Evolutionary conservation across 1,140 invertebrate species (phyloP).

Genomic region (Drosophila tani): DNA sequence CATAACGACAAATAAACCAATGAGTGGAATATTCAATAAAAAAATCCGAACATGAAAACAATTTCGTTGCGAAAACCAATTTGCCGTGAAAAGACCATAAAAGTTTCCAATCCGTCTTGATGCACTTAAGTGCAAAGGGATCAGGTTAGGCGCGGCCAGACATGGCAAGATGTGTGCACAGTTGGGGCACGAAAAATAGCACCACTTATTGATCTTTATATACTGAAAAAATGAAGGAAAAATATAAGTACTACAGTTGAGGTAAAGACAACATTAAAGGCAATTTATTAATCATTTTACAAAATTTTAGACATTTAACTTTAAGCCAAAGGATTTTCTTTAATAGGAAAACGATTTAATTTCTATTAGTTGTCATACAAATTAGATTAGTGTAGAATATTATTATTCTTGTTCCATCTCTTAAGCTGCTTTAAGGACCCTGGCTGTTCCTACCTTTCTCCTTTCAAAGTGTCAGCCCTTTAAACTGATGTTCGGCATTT

Average conservation of each 20-base stretch:
- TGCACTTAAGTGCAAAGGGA: conserved; percentile 18
- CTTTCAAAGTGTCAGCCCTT: conserved; percentile 6
- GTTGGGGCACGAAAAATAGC: not conserved
- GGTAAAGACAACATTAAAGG: not conserved
- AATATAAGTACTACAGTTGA: not conserved
- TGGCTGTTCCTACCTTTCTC: not conserved
- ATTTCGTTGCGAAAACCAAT: conserved; percentile 31
- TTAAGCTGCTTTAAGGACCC: not conserved
- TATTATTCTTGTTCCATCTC: not conserved
- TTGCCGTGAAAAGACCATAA: conserved; percentile 27
- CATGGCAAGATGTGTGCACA: conserved; percentile 1
- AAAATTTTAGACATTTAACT: no score
- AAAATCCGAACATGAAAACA: conserved; percentile 11
- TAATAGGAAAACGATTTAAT: no score
- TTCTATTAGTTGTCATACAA: no score
- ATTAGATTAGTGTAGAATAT: no score
- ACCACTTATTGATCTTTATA: not conserved
- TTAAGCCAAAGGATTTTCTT: no score
- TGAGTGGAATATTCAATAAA: conserved; percentile 29
- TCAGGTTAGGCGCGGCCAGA: conserved; percentile 1
- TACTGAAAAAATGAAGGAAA: not conserved
- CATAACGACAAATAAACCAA: conserved; percentile 35
- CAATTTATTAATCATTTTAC: no score
- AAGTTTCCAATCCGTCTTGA: conserved; percentile 24
- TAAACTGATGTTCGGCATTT: conserved; percentile 33